Evolutionary conservation across 2,113 vertebrate species (phyloP).

Genomic region (Lamprologus lemairii): DNA sequence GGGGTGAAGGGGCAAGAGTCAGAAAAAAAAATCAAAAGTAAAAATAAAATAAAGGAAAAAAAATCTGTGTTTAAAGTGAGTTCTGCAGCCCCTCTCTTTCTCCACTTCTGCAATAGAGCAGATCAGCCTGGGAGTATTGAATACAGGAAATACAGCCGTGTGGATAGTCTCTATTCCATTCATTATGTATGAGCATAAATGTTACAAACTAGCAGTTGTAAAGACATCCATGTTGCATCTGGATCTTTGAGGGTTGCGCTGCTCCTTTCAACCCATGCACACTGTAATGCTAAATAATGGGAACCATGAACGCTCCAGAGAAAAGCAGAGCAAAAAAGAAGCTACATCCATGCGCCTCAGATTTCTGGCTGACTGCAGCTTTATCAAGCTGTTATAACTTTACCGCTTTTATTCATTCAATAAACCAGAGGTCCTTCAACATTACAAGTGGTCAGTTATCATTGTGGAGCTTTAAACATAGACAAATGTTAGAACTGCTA

Average conservation of each 20-base stretch:
- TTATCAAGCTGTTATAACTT: conserved; percentile 5
- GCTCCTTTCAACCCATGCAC: conserved; percentile 17
- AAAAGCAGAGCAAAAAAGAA: not conserved
- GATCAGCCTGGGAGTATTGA: conserved; percentile 51
- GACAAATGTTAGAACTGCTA: not conserved
- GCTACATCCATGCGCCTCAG: not conserved
- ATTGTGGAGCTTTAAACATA: not conserved
- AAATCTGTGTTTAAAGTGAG: conserved; percentile 31
- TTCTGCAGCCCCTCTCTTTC: conserved; percentile 32
- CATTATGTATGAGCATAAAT: conserved; percentile 73
- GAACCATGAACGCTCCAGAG: conserved; percentile 10
- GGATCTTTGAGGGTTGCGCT: conserved; percentile 26
- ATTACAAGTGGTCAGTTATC: not conserved
- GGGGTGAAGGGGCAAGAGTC: not conserved
- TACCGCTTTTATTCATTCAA: not conserved
- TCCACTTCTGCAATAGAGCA: conserved; percentile 26
- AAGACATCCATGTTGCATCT: conserved; percentile 43
- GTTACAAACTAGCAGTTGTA: conserved; percentile 64
- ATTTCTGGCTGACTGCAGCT: not conserved
- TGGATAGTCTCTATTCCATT: conserved; percentile 56
- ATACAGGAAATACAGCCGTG: conserved; percentile 52
- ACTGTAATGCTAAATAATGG: conserved; percentile 26
- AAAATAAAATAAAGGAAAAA: not conserved
- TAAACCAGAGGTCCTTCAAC: not conserved
- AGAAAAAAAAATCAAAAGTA: not conserved